These are phyloP conservation scores for Lipotes vexillifer DNA, from an alignment of 2,113 vertebrate species.

Conservation along the genomic window DNA sequence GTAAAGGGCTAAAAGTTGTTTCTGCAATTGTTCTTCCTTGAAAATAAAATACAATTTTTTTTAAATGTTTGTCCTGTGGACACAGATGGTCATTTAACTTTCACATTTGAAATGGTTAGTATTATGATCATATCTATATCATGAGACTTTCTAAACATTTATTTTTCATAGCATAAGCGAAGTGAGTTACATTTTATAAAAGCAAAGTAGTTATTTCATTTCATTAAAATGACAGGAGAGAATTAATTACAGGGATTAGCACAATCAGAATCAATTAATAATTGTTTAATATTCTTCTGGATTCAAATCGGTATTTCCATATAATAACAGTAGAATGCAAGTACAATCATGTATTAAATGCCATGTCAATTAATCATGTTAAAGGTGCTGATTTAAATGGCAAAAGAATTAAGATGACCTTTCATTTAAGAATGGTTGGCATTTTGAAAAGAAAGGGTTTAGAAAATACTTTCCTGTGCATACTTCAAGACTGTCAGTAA, in stretches of 20 bases:
- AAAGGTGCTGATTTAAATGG: slow-evolving; percentile 25
- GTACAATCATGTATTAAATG: slow-evolving; percentile 46
- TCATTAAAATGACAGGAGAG: slow-evolving; percentile 25
- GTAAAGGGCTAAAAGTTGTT: not conserved
- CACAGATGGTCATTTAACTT: not conserved
- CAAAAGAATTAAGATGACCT: slow-evolving; percentile 51
- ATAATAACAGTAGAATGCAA: slow-evolving; percentile 48
- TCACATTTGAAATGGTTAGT: not conserved
- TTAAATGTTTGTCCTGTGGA: not conserved
- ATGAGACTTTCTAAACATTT: not conserved
- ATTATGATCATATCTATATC: not conserved
- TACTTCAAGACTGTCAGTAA: not conserved
- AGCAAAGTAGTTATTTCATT: not conserved
- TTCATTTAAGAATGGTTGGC: slow-evolving; percentile 50
- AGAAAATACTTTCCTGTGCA: not conserved
- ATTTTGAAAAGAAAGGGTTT: slow-evolving; percentile 52
- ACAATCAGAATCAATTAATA: slow-evolving; percentile 52
- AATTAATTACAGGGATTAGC: slow-evolving; percentile 32
- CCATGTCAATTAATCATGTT: slow-evolving; percentile 51
- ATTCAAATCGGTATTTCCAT: slow-evolving; percentile 44
- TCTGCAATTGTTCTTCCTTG: not conserved
- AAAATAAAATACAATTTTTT: not conserved
- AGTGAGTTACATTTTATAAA: not conserved
- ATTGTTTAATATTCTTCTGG: slow-evolving; percentile 56
- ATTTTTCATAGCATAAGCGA: slow-evolving; percentile 26